These are phyloP conservation scores for Leptinotarsa haldemani DNA, from an alignment of 2,888 invertebrate species.

Conservation along the genomic window DNA sequence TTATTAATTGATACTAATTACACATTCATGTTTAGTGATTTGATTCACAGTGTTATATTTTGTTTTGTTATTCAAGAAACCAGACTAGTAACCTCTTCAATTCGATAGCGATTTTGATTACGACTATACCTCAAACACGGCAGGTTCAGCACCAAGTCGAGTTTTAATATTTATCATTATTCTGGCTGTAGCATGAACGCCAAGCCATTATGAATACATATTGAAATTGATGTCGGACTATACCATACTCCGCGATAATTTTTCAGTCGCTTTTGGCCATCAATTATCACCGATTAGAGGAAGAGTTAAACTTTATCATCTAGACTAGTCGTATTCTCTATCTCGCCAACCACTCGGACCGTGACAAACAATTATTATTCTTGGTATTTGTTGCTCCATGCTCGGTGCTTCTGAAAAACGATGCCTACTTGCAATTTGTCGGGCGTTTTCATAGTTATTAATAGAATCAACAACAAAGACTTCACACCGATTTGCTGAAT, in stretches of 20 bases:
- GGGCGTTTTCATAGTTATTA: constrained; percentile 18
- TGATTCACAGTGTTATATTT: too few relatives aligned
- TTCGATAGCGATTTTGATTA: not conserved
- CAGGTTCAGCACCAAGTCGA: constrained; percentile 31
- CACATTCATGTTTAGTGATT: too few relatives aligned
- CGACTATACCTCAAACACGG: not conserved
- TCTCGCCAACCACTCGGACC: constrained; percentile 35
- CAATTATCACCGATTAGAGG: constrained; percentile 43
- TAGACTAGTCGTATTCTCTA: constrained; percentile 37
- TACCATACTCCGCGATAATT: constrained; percentile 32
- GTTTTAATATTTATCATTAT: constrained; percentile 44
- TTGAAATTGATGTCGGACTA: constrained; percentile 39
- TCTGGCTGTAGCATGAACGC: constrained; percentile 36
- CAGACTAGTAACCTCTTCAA: too few relatives aligned
- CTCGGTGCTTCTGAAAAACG: constrained; percentile 25
- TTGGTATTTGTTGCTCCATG: constrained; percentile 20
- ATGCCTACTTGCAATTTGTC: constrained; percentile 16
- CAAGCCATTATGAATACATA: constrained; percentile 41
- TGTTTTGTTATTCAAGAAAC: too few relatives aligned
- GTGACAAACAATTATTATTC: constrained; percentile 26
- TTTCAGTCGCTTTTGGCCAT: constrained; percentile 23
- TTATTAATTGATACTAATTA: too few relatives aligned
- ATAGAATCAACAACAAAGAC: constrained; percentile 18
- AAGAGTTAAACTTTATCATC: constrained; percentile 38
- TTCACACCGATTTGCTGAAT: constrained; percentile 2